Conservation (phyloP, 2,113 vertebrate species). For the Protobothrops flavoviridis region DNA sequence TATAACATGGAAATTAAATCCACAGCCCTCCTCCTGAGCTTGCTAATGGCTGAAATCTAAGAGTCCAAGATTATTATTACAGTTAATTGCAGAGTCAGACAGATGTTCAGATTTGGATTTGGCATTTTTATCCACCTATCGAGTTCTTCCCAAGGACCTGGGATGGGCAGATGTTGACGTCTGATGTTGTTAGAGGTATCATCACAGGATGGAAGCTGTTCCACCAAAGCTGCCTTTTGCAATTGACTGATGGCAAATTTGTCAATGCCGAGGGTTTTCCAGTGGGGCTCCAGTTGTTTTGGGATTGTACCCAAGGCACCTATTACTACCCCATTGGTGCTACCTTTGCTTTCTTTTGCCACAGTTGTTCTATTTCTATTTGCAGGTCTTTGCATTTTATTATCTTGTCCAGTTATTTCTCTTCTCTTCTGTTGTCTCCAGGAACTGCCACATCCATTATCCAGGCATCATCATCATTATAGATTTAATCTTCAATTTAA, state of each 20-base stretch:
- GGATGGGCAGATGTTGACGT: not conserved
- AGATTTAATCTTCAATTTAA: no score
- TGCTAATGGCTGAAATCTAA: not conserved
- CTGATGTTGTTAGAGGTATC: not conserved
- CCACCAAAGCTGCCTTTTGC: not conserved
- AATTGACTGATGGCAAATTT: not conserved
- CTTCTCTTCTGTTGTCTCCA: not conserved
- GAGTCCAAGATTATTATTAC: not conserved
- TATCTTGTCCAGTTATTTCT: not conserved
- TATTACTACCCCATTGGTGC: not conserved
- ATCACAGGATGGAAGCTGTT: not conserved
- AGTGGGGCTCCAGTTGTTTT: not conserved
- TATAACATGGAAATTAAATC: not conserved
- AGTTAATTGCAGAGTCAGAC: not conserved
- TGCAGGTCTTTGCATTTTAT: not conserved
- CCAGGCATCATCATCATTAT: no score
- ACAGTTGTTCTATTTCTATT: not conserved
- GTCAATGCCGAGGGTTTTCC: not conserved
- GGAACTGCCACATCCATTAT: not conserved
- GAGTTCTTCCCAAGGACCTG: not conserved
- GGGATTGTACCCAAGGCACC: not conserved
- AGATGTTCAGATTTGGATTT: not conserved
- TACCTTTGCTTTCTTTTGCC: not conserved
- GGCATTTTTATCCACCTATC: no score
- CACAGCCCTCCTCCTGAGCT: not conserved